Evolutionary conservation across 2,113 vertebrate species (phyloP).

Genomic region (Megaceryle torquata): DNA sequence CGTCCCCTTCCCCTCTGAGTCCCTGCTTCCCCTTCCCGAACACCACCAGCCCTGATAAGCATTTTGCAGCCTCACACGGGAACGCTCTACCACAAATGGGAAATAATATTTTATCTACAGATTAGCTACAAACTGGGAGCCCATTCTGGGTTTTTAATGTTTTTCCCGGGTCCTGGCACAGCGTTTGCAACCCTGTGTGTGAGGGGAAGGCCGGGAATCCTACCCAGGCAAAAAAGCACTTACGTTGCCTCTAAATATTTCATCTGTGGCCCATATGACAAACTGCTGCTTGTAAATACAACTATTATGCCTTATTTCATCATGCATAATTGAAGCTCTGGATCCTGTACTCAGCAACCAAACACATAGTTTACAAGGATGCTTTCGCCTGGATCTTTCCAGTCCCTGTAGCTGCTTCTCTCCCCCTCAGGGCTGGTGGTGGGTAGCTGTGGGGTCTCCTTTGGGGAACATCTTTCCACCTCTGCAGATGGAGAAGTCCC

Average conservation of each 20-base stretch:
- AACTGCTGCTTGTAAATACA: constrained; percentile 25
- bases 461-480: not conserved
- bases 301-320: constrained; percentile 7
- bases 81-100: not conserved
- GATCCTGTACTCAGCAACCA: not conserved
- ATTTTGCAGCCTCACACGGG: rapidly evolving
- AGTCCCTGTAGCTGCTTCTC: not conserved
- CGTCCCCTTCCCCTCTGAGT: not conserved
- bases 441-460: not conserved
- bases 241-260: constrained; percentile 15
- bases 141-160: not conserved
- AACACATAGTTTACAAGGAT: not conserved
- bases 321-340: not conserved
- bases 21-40: not conserved
- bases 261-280: not conserved
- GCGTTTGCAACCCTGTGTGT: not conserved
- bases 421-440: not conserved
- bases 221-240: not conserved
- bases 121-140: not conserved
- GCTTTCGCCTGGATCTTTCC: not conserved
- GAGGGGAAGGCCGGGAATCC: not conserved
- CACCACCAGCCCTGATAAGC: not conserved
- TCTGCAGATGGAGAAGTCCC: not conserved
- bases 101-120: not conserved
- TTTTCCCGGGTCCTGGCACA: not conserved